Conservation (phyloP, 2,113 vertebrate genomes). For the Coregonus clupeaformis region DNA sequence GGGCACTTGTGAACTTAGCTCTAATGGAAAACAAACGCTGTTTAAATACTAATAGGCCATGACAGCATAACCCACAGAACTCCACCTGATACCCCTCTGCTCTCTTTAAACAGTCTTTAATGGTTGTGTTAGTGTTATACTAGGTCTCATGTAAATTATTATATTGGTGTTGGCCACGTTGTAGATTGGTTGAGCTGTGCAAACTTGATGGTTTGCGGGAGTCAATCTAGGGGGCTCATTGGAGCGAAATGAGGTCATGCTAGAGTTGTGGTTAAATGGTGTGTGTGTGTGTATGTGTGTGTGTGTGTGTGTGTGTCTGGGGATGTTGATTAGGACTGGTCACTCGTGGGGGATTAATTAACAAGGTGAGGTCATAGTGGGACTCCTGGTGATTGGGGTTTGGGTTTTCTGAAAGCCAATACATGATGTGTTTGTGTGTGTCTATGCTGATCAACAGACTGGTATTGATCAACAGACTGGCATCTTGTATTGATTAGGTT, state of each 20-base stretch:
- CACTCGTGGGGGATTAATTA: conserved; percentile 17
- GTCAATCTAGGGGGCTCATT: conserved; percentile 42
- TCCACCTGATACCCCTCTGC: conserved; percentile 64
- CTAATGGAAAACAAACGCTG: conserved; percentile 68
- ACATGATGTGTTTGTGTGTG: not conserved
- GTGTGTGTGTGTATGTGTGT: conserved; percentile 10
- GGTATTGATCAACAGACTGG: conserved; percentile 22
- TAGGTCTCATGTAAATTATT: conserved; percentile 72
- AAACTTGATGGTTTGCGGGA: conserved; percentile 48
- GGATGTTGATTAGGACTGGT: conserved; percentile 26
- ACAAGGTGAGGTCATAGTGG: not conserved
- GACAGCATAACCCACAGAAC: conserved; percentile 69
- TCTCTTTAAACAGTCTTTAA: conserved; percentile 70
- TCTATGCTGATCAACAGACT: not conserved
- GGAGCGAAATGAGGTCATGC: conserved; percentile 60
- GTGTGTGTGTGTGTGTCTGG: conserved; percentile 31
- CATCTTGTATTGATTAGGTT: conserved; percentile 45
- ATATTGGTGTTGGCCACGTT: conserved; percentile 47
- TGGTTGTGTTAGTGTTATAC: conserved; percentile 66
- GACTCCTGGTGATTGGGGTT: not conserved
- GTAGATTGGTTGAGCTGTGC: conserved; percentile 56
- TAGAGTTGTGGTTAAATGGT: conserved; percentile 29
- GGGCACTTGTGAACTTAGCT: conserved; percentile 47
- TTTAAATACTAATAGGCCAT: conserved; percentile 74
- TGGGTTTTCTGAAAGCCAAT: not conserved